Evolutionary conservation across 1,140 invertebrate species (phyloP), one percentile per base, ranked within the genome.

Genomic region (Pogonomyrmex californicus): DNA sequence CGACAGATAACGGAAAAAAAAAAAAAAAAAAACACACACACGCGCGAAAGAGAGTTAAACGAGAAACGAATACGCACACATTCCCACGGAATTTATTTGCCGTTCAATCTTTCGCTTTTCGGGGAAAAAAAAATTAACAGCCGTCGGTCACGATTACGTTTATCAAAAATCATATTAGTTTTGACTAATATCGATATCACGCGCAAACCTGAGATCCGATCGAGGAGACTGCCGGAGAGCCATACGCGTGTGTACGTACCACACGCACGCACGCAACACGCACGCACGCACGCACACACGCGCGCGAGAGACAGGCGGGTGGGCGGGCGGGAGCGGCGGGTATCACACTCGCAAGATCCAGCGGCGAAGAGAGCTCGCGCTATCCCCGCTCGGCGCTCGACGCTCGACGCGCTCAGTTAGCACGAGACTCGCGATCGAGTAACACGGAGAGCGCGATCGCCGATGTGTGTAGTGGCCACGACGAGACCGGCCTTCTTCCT

Each of bases 391-490:
- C 87, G 88, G n/a, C n/a, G n/a, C n/a, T n/a, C n/a, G n/a, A 63
- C 83, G 79, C 70, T 87, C 90, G 88, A 79, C 86, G 90, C 87
- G 90, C 90, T 94, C 94, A 94, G 94, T 95, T 93, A 92, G 92
- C 93, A 94, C 91, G 93, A 94, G 93, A 94, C 93, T 91, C 93
- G 94, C 93, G 93, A 93, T 93, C 94, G 92, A 89, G 92, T 87
- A 93, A 89, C 93, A 94, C 83, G 58, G 44, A 23, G 73, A n/a
- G n/a, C 49, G 60, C 60, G 47, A 49, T 17, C 23, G 47, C 77
- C 58, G 49, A 38, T 77, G n/a, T 30, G 47, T 47, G 47, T 68
- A 17, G 14, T 41, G 36, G 65, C 23, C 33, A 87, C 62, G 75
- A 66, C 62, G 51, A 60, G 44, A n/a, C 4, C 23, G 38, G 23